These are phyloP conservation scores for Zaprionus ornatus DNA, from an alignment of 1,140 invertebrate species.

Conservation along the genomic window DNA sequence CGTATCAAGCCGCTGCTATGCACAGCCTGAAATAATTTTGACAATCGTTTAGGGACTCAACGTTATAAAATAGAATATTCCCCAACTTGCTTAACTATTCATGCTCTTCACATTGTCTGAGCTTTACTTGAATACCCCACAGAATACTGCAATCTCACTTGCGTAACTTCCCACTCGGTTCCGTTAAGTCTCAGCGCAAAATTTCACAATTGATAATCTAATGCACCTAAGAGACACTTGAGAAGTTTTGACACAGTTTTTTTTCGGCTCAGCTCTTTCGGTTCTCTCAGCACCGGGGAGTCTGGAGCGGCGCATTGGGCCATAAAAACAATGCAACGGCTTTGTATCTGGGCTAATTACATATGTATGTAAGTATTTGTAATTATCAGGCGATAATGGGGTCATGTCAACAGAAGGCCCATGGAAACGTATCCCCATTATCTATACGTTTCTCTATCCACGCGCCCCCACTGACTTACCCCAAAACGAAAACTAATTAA, in stretches of 20 bases:
- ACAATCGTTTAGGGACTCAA: not conserved
- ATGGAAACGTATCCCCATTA: slow-evolving; percentile 37
- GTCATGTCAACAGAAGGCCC: slow-evolving; percentile 67
- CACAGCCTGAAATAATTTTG: slow-evolving; percentile 54
- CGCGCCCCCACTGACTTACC: not conserved
- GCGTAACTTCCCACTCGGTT: not conserved
- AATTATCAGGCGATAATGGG: slow-evolving; percentile 72
- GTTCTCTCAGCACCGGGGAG: slow-evolving; percentile 4
- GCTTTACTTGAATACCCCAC: not conserved
- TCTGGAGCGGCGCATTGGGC: not conserved
- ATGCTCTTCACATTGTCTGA: not conserved
- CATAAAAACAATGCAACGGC: slow-evolving; percentile 46
- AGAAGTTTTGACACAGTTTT: slow-evolving; percentile 49
- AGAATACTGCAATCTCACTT: slow-evolving; percentile 14
- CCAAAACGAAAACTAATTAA: slow-evolving; percentile 47
- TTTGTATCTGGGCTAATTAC: slow-evolving; percentile 64
- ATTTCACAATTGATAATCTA: slow-evolving; percentile 34
- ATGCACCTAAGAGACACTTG: slow-evolving; percentile 50
- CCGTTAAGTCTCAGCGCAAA: slow-evolving; percentile 12
- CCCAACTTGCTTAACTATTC: not conserved
- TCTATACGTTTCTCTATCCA: slow-evolving; percentile 27
- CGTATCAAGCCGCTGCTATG: slow-evolving; percentile 65
- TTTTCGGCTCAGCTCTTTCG: slow-evolving; percentile 4
- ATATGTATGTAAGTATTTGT: slow-evolving; percentile 61
- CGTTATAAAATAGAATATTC: not conserved